A percentile compares a stretch with the other conserved stretches of the same genome.
phyloP scores from a whole-genome alignment of 2,113 vertebrate species.

The Colistium nudipinnis region DNA sequence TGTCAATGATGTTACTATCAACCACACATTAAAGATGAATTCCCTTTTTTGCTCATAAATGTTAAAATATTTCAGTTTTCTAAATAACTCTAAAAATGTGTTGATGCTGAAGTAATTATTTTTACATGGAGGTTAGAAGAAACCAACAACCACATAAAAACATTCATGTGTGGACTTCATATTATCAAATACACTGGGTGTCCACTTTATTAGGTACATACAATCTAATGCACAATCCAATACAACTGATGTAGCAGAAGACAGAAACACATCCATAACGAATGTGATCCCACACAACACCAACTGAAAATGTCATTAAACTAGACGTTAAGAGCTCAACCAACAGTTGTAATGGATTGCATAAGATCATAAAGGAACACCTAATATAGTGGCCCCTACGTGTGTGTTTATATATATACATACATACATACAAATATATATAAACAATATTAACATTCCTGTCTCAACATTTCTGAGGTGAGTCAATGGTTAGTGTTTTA shows the following conservation, averaged over 20 bases:
- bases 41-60: too few relatives aligned
- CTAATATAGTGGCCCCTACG: too few relatives aligned
- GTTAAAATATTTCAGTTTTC: not conserved
- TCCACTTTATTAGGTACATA: not conserved
- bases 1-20: too few relatives aligned
- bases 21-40: too few relatives aligned
- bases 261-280: too few relatives aligned
- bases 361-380: not conserved
- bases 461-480: too few relatives aligned
- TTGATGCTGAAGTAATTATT: not conserved
- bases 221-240: not conserved
- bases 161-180: constrained; percentile 2
- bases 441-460: too few relatives aligned
- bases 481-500: too few relatives aligned
- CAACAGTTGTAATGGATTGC: not conserved
- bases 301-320: not conserved
- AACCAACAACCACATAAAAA: not conserved
- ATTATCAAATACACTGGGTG: not conserved
- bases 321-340: not conserved
- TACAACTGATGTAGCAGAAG: not conserved
- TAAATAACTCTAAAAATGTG: too few relatives aligned
- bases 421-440: not conserved
- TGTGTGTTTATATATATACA: too few relatives aligned
- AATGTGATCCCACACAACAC: too few relatives aligned
- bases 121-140: not conserved